Evolutionary conservation across 2,888 invertebrate species (phyloP).

Genomic region (Dorcus parallelipipedus): DNA sequence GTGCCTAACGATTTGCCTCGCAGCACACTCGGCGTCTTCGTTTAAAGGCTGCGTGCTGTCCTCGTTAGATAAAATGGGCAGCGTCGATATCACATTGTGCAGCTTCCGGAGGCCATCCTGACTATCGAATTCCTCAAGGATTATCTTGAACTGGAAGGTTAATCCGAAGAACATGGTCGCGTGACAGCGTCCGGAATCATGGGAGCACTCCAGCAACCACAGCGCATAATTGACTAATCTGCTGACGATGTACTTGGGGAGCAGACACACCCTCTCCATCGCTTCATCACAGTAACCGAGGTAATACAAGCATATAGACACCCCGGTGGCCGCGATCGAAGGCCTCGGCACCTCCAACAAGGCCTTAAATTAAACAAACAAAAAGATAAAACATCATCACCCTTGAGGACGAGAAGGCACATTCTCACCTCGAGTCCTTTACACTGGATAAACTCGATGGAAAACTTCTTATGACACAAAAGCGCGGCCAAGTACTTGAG

Average conservation of each 20-base stretch:
- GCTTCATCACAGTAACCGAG: constrained; percentile 96
- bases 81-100: constrained; percentile 88
- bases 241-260: constrained; percentile 73
- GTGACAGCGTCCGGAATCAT: constrained; percentile 94
- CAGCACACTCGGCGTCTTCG: constrained; percentile 89
- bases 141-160: constrained; percentile 88
- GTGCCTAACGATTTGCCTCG: constrained; percentile 85
- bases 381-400: too few relatives aligned
- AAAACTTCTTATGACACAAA: constrained; percentile 97
- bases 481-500: constrained; percentile 91
- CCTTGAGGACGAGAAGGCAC: not conserved
- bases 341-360: constrained; percentile 88
- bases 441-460: constrained; percentile 88
- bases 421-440: constrained; percentile 72
- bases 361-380: constrained; percentile 51
- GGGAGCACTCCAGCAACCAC: constrained; percentile 92
- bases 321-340: constrained; percentile 93
- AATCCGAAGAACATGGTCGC: constrained; percentile 98
- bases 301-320: constrained; percentile 94
- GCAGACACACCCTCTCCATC: constrained; percentile 90
- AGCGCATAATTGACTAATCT: constrained; percentile 84
- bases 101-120: constrained; percentile 91
- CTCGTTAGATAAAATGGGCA: constrained; percentile 78
- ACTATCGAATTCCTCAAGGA: constrained; percentile 90
- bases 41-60: constrained; percentile 59